Conservation (phyloP, 92 coral and sea anemone species). For the Phenganax marumi region DNA sequence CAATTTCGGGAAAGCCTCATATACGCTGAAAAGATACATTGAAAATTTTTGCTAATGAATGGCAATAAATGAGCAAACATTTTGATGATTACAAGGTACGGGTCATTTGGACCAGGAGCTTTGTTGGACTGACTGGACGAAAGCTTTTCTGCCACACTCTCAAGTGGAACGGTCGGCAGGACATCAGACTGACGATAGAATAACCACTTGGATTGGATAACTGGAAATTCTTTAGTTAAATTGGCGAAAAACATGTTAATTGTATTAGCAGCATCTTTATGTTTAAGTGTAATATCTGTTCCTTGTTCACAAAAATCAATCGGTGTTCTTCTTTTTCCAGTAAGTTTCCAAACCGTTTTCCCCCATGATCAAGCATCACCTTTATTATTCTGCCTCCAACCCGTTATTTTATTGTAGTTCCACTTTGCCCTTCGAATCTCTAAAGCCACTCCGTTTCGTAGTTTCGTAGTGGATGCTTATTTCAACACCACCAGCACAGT, state of each 20-base stretch:
- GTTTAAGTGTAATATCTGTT: background rate
- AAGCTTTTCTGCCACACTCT: background rate
- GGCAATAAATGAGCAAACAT: background rate
- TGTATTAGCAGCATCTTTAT: background rate
- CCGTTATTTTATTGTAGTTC: background rate
- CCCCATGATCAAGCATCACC: background rate
- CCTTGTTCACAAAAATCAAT: background rate
- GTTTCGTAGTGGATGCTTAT: background rate
- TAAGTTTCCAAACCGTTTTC: background rate
- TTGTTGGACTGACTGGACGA: background rate
- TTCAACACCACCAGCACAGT: too few relatives aligned
- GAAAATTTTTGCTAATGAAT: background rate
- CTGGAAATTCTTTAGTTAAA: background rate
- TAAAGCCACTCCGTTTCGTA: background rate
- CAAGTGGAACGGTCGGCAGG: background rate
- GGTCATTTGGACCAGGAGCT: background rate
- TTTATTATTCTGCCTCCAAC: background rate
- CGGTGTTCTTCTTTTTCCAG: background rate
- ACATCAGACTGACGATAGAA: background rate
- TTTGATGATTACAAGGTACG: background rate
- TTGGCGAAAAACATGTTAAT: background rate
- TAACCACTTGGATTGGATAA: background rate
- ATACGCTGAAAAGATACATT: background rate
- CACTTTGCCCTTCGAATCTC: background rate
- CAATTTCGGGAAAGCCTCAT: background rate